Base-by-base conservation (phyloP, 2,797 vertebrate species). In the Gobionotothen gibberifrons region DNA sequence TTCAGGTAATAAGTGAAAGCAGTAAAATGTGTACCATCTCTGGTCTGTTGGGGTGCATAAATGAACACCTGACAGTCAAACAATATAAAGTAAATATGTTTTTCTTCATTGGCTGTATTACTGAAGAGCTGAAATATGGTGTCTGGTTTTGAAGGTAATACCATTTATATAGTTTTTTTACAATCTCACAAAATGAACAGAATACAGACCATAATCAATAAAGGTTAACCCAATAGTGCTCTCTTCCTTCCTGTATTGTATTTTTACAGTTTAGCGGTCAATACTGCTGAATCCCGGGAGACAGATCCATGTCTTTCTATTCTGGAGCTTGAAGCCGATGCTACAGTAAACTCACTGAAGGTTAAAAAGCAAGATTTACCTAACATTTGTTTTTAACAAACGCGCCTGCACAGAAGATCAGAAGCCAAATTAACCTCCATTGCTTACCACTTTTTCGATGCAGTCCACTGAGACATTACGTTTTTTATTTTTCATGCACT, bases 241-340 rank as follows among this genome's bases (percentile, higher is more conserved):
- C 62, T 43, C 42, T 48, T 58, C 67, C 53, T 63, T 59, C 51
- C 21, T 43, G 29, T 62, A 32, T 60, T 75, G 17, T 36, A 68
- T 70, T 76, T 74, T 70, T 70, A 68, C 1, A 5, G 69, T 70
- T 79, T 62, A 70, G 62, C 7, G 61, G 44, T 78, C 79, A 67
- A 46, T 21, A 42, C 32, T 3, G 15, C 36, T 26, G 9, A 64
- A 61, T 70, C 54, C 58, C 32, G 56, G 26, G 46, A 65, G 66
- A 72, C 64, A 55, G 39, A 78, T 56, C 47, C 15, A 19, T 2
- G 64, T 56, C n/a, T 73, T 16, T 49, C 40, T 22, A 3, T 44
- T 60, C 19, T 21, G 61, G 53, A 66, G 40, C 29, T 55, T 40
- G 22, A n/a, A 67, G 53, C 39, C 46, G 5, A 44, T 19, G 22